Evolutionary conservation across 2,113 vertebrate species (phyloP), one percentile per base, ranked within the genome.

Genomic region (Phalacrocorax aristotelis): DNA sequence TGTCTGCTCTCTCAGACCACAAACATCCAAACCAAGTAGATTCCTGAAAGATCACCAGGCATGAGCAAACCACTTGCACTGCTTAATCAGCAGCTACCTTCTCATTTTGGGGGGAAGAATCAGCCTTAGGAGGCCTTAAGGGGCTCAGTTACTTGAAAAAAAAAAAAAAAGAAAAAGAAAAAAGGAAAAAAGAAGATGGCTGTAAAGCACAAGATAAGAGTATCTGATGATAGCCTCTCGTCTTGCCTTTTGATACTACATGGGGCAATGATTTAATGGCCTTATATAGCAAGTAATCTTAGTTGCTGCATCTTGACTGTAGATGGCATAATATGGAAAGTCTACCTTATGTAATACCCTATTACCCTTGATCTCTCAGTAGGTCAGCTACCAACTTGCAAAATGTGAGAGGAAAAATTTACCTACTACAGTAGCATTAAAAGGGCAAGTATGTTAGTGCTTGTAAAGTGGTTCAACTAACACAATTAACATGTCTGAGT

Each of bases 1-100:
- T 12, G 34, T 82, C 91, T 89, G 44, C 44, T 54, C 83, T 88
- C 69, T 74, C 89, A 74, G 62, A 91, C 94, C 95, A 95, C 96
- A 95, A 83, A 76, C 54, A 85, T 79, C 49, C 78, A 89, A 84
- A 90, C 89, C 89, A 93, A 72, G 32, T 6, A 72, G 70, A 94
- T 65, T 93, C 78, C 62, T 94, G 66, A 85, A 89, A 80, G 57
- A 85, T 51, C 49, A 95, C 13, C 17, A 85, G 29, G 12, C 83
- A 87, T n/a, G 10, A 87, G 54, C 44, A 91, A 93, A 76, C 54
- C 21, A 18, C 54, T 84, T 52, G n/a, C 51, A 68, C 14, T 76
- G 48, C 75, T 81, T 81, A 25, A 74, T 75, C 89, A 95, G 78
- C 58, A 95, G 54, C 40, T 51, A 40, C 15, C 8, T 85, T 77